Evolutionary conservation across 2,113 vertebrate genomes (phyloP).

Genomic region (Chlorodrepanis virens): DNA sequence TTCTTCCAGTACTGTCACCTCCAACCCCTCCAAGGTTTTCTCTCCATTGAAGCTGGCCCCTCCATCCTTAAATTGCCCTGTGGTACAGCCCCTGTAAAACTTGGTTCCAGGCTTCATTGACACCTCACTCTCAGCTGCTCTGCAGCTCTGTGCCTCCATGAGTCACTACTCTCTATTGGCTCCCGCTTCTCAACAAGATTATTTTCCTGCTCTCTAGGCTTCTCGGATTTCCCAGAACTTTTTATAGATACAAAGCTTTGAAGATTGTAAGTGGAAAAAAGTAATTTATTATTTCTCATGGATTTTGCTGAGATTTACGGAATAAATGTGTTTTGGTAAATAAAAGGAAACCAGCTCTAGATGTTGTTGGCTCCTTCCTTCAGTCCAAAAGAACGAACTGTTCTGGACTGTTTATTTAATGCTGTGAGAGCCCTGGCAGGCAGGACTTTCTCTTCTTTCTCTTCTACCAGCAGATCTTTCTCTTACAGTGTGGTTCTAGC

Average conservation of each 20-base stretch:
- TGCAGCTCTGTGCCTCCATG: background rate
- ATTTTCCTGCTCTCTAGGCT: background rate
- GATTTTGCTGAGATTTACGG: constrained; percentile 2
- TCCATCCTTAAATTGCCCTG: background rate
- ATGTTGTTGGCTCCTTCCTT: background rate
- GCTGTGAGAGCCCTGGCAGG: background rate
- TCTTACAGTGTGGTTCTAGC: background rate
- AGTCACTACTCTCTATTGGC: background rate
- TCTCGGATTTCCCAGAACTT: background rate
- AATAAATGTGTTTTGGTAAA: constrained; percentile 9
- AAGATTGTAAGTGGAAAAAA: background rate
- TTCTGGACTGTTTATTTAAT: background rate
- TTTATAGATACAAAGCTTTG: constrained; percentile 11
- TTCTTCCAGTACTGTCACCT: background rate
- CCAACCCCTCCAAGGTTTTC: background rate
- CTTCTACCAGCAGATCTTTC: background rate
- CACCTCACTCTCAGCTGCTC: background rate
- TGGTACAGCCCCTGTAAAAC: background rate
- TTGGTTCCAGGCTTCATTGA: background rate
- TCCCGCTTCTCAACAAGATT: background rate
- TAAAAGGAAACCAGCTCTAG: background rate
- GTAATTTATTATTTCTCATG: background rate
- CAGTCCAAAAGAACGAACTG: background rate
- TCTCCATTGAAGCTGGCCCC: background rate
- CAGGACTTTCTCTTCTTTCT: background rate